Percentiles rank a stretch among this genome's conserved stretches.
phyloP scores from a whole-genome alignment of 2,797 vertebrate genomes.

The Nothura maculosa region DNA sequence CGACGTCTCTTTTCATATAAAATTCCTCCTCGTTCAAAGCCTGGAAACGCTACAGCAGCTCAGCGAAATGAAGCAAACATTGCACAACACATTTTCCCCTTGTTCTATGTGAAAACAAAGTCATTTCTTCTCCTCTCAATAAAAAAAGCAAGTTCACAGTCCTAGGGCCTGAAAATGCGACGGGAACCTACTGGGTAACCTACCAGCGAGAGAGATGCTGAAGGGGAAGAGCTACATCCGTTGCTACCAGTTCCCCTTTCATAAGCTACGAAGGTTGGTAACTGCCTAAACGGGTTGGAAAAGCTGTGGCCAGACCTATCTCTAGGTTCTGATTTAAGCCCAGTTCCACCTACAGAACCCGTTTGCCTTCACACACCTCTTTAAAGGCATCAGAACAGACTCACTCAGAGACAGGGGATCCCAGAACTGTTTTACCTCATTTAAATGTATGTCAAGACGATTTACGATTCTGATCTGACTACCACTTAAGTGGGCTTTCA shows the following conservation, averaged over 20 bases:
- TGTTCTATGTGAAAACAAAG: neutral
- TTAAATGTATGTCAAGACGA: slow-evolving; percentile 19
- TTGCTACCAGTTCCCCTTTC: neutral
- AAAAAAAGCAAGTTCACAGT: neutral
- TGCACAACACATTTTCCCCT: neutral
- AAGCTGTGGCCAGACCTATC: neutral
- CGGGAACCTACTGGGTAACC: neutral
- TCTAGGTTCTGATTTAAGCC: neutral
- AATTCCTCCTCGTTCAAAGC: slow-evolving; percentile 39
- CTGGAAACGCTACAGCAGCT: neutral
- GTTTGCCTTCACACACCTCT: neutral
- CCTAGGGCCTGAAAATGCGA: neutral
- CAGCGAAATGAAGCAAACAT: neutral
- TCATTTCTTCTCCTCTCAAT: neutral
- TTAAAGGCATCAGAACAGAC: neutral
- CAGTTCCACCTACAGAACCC: neutral
- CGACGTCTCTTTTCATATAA: neutral
- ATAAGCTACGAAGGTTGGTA: neutral
- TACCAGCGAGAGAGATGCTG: accelerated
- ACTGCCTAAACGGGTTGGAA: neutral
- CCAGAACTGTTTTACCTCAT: slow-evolving; percentile 5
- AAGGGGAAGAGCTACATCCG: neutral
- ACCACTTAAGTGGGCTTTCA: neutral
- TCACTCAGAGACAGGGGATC: neutral
- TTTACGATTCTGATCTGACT: neutral